Evolutionary conservation across 2,113 vertebrate species (phyloP).

Genomic region (Cyprinus carpio): DNA sequence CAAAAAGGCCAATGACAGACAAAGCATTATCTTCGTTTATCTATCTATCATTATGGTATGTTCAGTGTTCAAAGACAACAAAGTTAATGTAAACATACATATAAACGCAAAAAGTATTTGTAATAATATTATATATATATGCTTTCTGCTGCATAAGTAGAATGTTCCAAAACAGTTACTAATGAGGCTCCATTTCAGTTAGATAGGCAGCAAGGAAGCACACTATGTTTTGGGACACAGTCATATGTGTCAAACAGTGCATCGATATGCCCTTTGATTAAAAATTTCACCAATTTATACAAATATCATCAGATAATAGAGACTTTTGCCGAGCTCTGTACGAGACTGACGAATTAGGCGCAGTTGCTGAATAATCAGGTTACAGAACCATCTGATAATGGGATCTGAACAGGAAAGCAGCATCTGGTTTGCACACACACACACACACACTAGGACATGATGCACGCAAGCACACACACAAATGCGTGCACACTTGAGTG

Average conservation of each 20-base stretch:
- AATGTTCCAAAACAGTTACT: neutral
- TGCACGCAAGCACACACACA: slow-evolving; percentile 30
- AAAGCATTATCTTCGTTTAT: neutral
- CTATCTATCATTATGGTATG: too few relatives aligned
- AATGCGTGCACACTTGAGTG: slow-evolving; percentile 48
- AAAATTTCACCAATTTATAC: slow-evolving; percentile 25
- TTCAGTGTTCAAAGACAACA: neutral
- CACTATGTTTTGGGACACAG: neutral
- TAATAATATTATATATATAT: neutral
- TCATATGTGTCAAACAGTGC: neutral
- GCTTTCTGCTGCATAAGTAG: neutral
- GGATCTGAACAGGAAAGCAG: slow-evolving; percentile 57
- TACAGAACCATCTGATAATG: slow-evolving; percentile 53
- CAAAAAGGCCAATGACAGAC: neutral
- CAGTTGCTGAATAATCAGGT: slow-evolving; percentile 51
- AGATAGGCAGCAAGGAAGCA: neutral
- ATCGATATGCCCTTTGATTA: neutral
- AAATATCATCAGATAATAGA: slow-evolving; percentile 24
- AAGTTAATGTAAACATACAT: neutral
- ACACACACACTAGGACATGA: slow-evolving; percentile 26
- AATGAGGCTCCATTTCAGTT: neutral
- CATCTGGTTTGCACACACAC: slow-evolving; percentile 54
- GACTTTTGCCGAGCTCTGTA: slow-evolving; percentile 3
- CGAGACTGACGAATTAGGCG: slow-evolving; percentile 50
- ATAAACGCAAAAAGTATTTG: neutral